Evolutionary conservation across 2,888 invertebrate genomes (phyloP).

Genomic region (Sesamia inferens): DNA sequence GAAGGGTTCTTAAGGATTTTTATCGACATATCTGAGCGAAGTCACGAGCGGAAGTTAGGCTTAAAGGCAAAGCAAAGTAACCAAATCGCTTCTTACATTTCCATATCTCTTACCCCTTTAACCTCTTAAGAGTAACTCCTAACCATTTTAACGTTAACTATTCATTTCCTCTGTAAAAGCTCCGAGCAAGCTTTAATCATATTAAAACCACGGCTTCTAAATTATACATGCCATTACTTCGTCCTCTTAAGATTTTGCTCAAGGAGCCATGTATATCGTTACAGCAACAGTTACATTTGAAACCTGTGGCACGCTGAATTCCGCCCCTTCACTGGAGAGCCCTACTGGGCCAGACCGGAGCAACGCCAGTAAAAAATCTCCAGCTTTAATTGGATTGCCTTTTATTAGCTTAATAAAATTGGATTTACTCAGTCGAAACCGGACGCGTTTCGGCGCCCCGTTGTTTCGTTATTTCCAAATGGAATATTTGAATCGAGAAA

Average conservation of each 20-base stretch:
- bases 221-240: slow-evolving; percentile 62
- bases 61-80: slow-evolving; percentile 1
- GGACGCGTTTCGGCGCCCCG: slow-evolving; percentile 74
- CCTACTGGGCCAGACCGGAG: slow-evolving; percentile 71
- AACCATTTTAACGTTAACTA: slow-evolving; percentile 41
- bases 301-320: slow-evolving; percentile 73
- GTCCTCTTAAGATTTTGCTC: slow-evolving; percentile 53
- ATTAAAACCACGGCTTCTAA: slow-evolving; percentile 60
- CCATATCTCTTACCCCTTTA: slow-evolving; percentile 15
- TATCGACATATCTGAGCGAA: background rate
- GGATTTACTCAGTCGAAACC: slow-evolving; percentile 81
- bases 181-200: slow-evolving; percentile 52
- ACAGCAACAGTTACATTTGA: slow-evolving; percentile 75
- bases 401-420: slow-evolving; percentile 89
- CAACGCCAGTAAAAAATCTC: slow-evolving; percentile 82
- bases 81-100: background rate
- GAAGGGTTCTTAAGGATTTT: background rate
- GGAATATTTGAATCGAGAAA: slow-evolving; percentile 71
- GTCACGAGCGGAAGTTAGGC: background rate
- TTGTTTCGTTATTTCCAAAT: slow-evolving; percentile 78
- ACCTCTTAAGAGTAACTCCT: slow-evolving; percentile 30
- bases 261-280: slow-evolving; percentile 60
- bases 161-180: slow-evolving; percentile 40
- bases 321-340: slow-evolving; percentile 75
- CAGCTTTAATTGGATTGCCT: slow-evolving; percentile 87